Conservation (phyloP, 2,797 vertebrate genomes). For the Aselliscus stoliczkanus region DNA sequence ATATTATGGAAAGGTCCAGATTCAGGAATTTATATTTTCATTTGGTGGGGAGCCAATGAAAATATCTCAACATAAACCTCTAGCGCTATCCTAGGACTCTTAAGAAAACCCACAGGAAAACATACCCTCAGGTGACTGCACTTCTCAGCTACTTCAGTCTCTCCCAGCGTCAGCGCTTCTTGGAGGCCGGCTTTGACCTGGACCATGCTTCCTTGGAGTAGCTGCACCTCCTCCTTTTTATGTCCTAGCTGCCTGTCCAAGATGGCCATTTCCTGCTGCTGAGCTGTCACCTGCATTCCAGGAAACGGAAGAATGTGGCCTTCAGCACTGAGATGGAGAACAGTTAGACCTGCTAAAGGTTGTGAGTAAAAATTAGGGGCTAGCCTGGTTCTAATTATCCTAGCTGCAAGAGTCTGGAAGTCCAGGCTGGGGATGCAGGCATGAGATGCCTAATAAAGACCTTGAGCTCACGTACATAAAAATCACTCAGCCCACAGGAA, state of each 20-base stretch:
- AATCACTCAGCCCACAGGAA: background rate
- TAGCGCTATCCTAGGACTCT: background rate
- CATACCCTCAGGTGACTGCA: conserved; percentile 82
- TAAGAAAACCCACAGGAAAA: background rate
- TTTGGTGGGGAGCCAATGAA: background rate
- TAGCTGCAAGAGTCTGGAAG: background rate
- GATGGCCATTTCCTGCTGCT: conserved; percentile 80
- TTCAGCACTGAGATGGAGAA: background rate
- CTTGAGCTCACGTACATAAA: background rate
- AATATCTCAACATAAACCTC: background rate
- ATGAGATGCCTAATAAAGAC: background rate
- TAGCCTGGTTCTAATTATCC: background rate
- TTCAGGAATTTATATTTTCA: background rate
- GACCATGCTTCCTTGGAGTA: conserved; percentile 80
- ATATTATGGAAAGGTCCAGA: background rate
- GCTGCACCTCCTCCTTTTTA: conserved; percentile 81
- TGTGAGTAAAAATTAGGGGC: background rate
- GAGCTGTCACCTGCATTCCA: conserved; percentile 76
- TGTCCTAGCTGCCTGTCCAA: conserved; percentile 81
- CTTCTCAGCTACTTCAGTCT: conserved; percentile 82
- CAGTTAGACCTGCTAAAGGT: background rate
- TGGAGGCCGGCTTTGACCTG: conserved; percentile 80
- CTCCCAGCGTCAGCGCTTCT: conserved; percentile 82
- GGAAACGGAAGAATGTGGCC: background rate
- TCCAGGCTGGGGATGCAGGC: background rate